Evolutionary conservation across 2,888 invertebrate genomes (phyloP).

Genomic region (Prosopocoilus inquinatus): DNA sequence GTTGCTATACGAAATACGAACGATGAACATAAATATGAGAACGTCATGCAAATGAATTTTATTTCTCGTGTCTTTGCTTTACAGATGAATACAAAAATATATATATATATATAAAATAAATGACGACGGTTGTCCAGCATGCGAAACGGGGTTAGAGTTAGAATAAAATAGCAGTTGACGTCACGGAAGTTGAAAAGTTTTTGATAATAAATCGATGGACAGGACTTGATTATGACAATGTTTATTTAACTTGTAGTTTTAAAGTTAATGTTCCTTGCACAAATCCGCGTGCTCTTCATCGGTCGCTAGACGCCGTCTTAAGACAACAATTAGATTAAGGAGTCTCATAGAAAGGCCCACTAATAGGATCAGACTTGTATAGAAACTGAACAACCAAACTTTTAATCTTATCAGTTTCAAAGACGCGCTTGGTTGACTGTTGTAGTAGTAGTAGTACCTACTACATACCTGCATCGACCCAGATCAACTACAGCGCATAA

Average conservation of each 20-base stretch:
- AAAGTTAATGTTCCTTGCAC: too few species aligned
- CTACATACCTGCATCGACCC: conserved; percentile 16
- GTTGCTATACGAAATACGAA: background rate
- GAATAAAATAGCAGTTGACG: too few species aligned
- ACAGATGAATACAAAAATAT: too few species aligned
- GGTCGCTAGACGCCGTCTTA: conserved; percentile 13
- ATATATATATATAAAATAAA: too few species aligned
- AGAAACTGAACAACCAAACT: conserved; percentile 33
- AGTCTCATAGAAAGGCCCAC: conserved; percentile 27
- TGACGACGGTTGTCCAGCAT: too few species aligned
- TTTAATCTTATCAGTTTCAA: conserved; percentile 32
- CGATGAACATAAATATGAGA: conserved; percentile 5
- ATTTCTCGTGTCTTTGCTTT: background rate
- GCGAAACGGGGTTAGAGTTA: too few species aligned
- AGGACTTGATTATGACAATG: too few species aligned
- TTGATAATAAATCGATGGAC: too few species aligned
- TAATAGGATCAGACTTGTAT: conserved; percentile 32
- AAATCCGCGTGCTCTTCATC: background rate
- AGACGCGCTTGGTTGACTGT: conserved; percentile 17
- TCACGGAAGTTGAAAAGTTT: too few species aligned
- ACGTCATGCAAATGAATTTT: conserved; percentile 9
- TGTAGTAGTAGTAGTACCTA: conserved; percentile 13
- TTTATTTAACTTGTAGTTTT: too few species aligned
- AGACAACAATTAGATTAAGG: conserved; percentile 30
- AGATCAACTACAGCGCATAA: conserved; percentile 13